These are phyloP conservation scores for Corydoras maculifer DNA, from an alignment of 2,113 vertebrate species.

Conservation along the genomic window DNA sequence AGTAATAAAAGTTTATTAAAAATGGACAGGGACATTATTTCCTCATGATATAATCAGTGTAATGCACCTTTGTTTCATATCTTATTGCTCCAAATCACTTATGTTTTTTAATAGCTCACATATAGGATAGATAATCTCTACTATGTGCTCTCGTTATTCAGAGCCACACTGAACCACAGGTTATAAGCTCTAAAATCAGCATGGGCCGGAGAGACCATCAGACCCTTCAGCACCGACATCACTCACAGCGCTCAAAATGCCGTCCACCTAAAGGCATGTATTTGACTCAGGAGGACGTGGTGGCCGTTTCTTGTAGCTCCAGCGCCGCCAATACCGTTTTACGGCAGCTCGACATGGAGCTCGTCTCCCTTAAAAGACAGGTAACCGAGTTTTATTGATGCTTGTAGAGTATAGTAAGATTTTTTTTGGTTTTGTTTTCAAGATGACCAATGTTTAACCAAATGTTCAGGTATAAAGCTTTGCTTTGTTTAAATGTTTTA, in stretches of 20 bases:
- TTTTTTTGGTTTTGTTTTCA: neutral
- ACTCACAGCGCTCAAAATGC: constrained; percentile 88
- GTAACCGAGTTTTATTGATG: constrained; percentile 54
- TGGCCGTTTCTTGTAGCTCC: constrained; percentile 90
- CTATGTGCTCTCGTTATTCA: constrained; percentile 36
- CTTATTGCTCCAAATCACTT: too few relatives aligned
- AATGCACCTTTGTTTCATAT: too few relatives aligned
- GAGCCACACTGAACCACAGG: constrained; percentile 73
- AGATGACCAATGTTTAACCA: neutral
- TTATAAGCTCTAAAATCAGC: constrained; percentile 80
- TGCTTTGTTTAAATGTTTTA: too few relatives aligned
- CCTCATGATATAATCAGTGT: too few relatives aligned
- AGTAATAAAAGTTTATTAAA: too few relatives aligned
- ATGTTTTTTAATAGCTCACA: too few relatives aligned
- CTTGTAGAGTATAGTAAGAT: too few relatives aligned
- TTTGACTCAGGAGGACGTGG: constrained; percentile 92
- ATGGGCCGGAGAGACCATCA: constrained; percentile 90
- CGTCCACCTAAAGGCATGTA: constrained; percentile 98
- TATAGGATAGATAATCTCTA: neutral
- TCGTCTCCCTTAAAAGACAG: constrained; percentile 97
- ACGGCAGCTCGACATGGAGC: constrained; percentile 92
- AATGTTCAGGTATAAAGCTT: too few relatives aligned
- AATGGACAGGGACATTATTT: too few relatives aligned
- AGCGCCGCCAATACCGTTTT: constrained; percentile 91
- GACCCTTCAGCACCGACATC: constrained; percentile 91